phyloP scores from a whole-genome alignment of 2,113 vertebrate genomes.

The Phyllostomus discolor region DNA sequence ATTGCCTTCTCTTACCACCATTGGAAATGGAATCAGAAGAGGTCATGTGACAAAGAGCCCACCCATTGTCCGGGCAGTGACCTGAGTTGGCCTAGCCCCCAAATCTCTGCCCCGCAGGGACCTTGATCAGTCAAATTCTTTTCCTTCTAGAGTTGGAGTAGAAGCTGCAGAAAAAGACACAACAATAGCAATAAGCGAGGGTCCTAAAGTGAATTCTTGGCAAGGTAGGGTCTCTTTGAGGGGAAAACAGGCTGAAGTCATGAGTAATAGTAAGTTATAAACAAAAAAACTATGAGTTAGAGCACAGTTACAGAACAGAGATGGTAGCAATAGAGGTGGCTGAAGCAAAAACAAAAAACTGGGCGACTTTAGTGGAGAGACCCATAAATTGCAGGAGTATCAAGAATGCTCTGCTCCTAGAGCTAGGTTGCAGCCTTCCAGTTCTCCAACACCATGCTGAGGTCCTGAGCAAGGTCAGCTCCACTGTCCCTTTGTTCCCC shows the following conservation, averaged over 20 bases:
- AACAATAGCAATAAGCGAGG: not conserved
- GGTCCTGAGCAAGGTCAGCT: not conserved
- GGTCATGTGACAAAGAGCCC: not conserved
- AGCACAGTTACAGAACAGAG: not conserved
- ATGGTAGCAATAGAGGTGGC: not conserved
- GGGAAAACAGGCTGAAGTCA: not conserved
- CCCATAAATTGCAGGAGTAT: not conserved
- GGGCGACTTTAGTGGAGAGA: not conserved
- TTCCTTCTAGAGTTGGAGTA: not conserved
- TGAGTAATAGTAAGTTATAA: not conserved
- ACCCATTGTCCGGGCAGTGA: not conserved
- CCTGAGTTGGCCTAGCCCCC: not conserved
- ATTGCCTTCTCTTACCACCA: not conserved
- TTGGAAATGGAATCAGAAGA: not conserved
- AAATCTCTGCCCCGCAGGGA: not conserved
- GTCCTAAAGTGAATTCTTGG: not conserved
- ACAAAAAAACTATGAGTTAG: not conserved
- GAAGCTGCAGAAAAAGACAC: not conserved
- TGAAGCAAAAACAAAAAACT: not conserved
- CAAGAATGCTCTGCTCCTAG: not conserved
- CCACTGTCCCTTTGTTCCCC: not conserved
- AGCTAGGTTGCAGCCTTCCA: not conserved
- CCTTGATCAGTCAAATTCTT: not conserved
- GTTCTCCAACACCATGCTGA: not conserved
- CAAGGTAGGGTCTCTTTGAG: no score